These are phyloP conservation scores for Hippocampus barbouri DNA, from an alignment of 2,113 vertebrate genomes.

Conservation along the genomic window DNA sequence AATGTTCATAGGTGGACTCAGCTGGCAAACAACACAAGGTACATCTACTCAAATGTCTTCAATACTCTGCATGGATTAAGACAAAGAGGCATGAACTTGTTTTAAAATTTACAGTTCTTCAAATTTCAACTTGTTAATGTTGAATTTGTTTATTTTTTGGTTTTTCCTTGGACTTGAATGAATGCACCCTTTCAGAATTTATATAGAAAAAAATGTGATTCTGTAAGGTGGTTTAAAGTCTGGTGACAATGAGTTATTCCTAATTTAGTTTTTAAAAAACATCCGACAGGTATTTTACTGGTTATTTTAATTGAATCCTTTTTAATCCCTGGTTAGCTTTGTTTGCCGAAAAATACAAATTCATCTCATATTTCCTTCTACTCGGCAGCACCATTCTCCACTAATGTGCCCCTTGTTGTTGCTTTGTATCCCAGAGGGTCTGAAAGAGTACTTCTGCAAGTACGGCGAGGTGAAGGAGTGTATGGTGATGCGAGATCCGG, in stretches of 20 bases:
- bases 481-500: constrained; percentile 99
- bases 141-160: constrained; percentile 16
- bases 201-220: constrained; percentile 5
- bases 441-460: constrained; percentile 99
- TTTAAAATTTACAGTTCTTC: background rate
- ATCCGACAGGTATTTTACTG: constrained; percentile 1
- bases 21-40: constrained; percentile 98
- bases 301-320: background rate
- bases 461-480: constrained; percentile 99
- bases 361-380: background rate
- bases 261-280: background rate
- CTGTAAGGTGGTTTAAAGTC: constrained; percentile 19
- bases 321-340: background rate
- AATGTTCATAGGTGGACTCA: constrained; percentile 96
- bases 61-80: background rate
- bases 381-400: background rate
- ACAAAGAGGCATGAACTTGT: background rate
- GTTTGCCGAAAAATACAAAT: background rate
- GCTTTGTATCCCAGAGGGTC: constrained; percentile 81
- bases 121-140: constrained; percentile 6
- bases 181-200: constrained; percentile 48
- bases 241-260: constrained; percentile 6
- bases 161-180: constrained; percentile 30
- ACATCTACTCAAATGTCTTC: constrained; percentile 52
- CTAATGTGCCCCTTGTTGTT: constrained; percentile 15